Evolutionary conservation across 2,113 vertebrate genomes (phyloP), one percentile per base, ranked within the genome.

Genomic region (Anoura caudifer): DNA sequence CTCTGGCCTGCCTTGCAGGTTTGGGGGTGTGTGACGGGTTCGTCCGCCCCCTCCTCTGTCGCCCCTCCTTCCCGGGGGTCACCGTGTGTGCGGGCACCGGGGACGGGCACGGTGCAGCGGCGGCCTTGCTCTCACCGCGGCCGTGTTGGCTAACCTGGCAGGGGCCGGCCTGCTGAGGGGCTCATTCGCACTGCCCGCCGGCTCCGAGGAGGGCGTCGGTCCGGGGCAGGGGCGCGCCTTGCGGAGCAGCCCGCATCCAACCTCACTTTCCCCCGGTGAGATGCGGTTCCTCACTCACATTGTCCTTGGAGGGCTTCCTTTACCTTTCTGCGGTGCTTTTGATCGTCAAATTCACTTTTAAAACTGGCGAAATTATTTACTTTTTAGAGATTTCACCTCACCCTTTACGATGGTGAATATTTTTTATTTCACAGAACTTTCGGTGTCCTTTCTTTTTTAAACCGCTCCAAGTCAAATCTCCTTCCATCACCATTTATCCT

Each of bases 401-500:
- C 14, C 13, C 7, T 54, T 52, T 72, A 28, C 41, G 43, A 56
- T 52, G 12, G 13, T 45, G 24, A 59, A 63, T 65, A 31, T 19
- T 45, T 59, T 86, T 45, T 36, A 70, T 41, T 87, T 93, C 41
- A 63, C 50, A 72, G 70, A 87, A 54, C 31, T 63, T 86, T 61
- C 69, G 28, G 9, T 4, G 0, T 83, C 45, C 50, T 75, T 77
- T 41, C 28, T 73, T 45, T 63, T 63, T 14, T 56, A 59, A 61
- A 47, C 26, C 28, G 16, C 26, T 26, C 26, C 15, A 8, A 22
- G 36, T 38, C 67, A 11, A 2, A 6, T 17, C 41, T 75, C 16
- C 41, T 17, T 75, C 41, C 41, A 19, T 43, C 70, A 73, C 43
- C 43, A 2, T 45, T 45, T 31, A 28, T 8, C 54, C 24, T 15